Evolutionary conservation across 2,113 vertebrate species (phyloP), one percentile per base, ranked within the genome.

Genomic region (Paramisgurnus dabryanus): DNA sequence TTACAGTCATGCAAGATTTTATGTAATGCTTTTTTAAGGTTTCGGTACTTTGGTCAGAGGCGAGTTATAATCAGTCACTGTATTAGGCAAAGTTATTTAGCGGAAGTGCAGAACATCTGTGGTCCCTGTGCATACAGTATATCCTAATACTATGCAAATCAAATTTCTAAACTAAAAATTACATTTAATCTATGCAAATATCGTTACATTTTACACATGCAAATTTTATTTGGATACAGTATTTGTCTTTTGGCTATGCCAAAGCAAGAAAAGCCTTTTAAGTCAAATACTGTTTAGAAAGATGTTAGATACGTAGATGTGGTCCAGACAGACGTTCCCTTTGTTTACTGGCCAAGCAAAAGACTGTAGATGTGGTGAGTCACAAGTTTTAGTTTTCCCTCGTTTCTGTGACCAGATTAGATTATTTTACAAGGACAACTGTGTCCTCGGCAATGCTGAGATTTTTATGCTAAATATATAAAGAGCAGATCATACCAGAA

Each of bases 381-480:
- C 58, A 73, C 69, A 65, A 43, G 13, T 53, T 69, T 47, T 58
- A 58, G 13, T 55, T 55, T 39, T 71, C 22, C 47, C 61, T 41
- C 2, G 2, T 10, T 61, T 7, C 40, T 63, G 15, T 55, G 7
- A 27, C 27, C 18, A 55, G 17, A 65, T 55, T 55, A 80, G 6
- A 17, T 66, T 9, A 61, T 27, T 58, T 60, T 61, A 18, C 40
- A 53, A 61, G 50, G 67, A 70, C 18, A 57, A 43, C 6, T 18
- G 17, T 41, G 55, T 55, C 39, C 15, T 45, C 66, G 47, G 49
- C 41, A 67, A 39, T 34, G 11, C 39, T 67, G 39, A 67, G 34
- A 72, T 73, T 17, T 45, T 57, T 66, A 47, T 72, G 34, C 60
- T 17, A 78, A 45, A 57, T 50, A n/a, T 80, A 63, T 49, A 22